Evolutionary conservation across 1,140 invertebrate genomes (phyloP).

Genomic region (Venustaconcha ellipsiformis): DNA sequence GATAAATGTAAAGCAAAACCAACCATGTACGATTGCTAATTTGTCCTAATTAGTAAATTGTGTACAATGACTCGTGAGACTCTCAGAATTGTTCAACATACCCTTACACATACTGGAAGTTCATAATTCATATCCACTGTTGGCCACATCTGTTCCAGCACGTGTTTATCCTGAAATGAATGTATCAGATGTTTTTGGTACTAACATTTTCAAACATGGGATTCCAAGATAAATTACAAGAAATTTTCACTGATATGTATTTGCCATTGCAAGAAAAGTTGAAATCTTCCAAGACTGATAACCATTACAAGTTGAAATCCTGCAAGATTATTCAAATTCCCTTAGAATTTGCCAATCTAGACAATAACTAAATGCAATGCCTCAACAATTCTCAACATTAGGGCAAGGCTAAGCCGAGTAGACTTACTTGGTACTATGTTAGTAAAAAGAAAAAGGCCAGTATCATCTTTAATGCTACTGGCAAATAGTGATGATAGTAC

Average conservation of each 20-base stretch:
- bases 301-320: conserved; percentile 45
- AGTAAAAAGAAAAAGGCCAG: too few relatives aligned
- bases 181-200: conserved; percentile 9
- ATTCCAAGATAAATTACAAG: background rate
- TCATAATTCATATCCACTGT: conserved; percentile 79
- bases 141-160: conserved; percentile 79
- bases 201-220: conserved; percentile 9
- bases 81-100: conserved; percentile 6
- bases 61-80: too few relatives aligned
- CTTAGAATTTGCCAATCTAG: background rate
- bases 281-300: conserved; percentile 65
- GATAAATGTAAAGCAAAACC: too few relatives aligned
- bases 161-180: conserved; percentile 57
- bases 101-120: conserved; percentile 40
- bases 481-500: too few relatives aligned
- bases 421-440: too few relatives aligned
- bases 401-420: too few relatives aligned
- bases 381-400: too few relatives aligned
- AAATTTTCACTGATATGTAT: background rate
- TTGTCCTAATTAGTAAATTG: too few relatives aligned
- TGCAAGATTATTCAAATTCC: conserved; percentile 70
- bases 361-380: background rate
- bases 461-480: too few relatives aligned
- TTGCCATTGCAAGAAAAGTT: conserved; percentile 5
- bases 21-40: too few relatives aligned